Conservation (phyloP, 2,888 invertebrate genomes). For the Xanthostigma xanthostigma region DNA sequence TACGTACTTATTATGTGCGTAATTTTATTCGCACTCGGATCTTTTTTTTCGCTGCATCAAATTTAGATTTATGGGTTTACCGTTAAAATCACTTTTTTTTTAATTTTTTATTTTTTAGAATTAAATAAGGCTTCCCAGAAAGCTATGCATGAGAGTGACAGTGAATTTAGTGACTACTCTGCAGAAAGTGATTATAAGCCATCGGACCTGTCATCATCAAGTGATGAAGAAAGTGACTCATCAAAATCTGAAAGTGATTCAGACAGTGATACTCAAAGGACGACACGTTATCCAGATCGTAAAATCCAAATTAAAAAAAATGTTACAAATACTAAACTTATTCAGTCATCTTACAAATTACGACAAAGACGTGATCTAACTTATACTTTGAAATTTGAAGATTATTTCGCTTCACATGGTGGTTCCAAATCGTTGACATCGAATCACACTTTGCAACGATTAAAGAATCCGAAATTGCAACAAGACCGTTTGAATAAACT, state of each 20-base stretch:
- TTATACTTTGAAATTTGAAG: slow-evolving; percentile 49
- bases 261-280: slow-evolving; percentile 12
- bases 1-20: no score
- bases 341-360: slow-evolving; percentile 5
- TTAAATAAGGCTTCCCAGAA: no score
- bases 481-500: slow-evolving; percentile 47
- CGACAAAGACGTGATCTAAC: slow-evolving; percentile 23
- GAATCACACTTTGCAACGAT: slow-evolving; percentile 59
- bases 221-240: slow-evolving; percentile 14
- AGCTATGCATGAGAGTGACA: slow-evolving; percentile 35
- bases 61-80: no score
- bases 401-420: slow-evolving; percentile 49
- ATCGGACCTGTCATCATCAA: background rate
- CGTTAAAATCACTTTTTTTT: no score
- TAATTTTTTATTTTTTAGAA: no score
- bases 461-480: slow-evolving; percentile 56
- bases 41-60: no score
- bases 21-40: no score
- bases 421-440: slow-evolving; percentile 54
- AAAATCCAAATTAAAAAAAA: slow-evolving; percentile 21
- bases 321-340: slow-evolving; percentile 12
- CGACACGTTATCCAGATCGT: slow-evolving; percentile 17
- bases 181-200: background rate
- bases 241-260: slow-evolving; percentile 18
- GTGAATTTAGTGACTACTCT: slow-evolving; percentile 27